Conservation (phyloP, 2,888 invertebrate species). For the Nomada hirtipes region DNA sequence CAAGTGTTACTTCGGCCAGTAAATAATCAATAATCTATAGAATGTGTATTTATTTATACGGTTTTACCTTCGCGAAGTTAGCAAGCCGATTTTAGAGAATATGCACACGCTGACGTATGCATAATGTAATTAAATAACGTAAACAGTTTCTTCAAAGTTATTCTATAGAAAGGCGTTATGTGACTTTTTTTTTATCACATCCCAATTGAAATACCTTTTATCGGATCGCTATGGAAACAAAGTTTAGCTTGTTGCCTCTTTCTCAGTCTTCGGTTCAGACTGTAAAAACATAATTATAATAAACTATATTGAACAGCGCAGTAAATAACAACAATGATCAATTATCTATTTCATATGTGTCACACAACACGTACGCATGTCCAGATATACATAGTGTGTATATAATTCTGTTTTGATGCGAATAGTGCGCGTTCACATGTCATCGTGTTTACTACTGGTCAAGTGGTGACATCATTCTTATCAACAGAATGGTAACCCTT, state of each 20-base stretch:
- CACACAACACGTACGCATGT: background rate
- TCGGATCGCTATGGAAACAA: too few species aligned
- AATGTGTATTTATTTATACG: slow-evolving; percentile 16
- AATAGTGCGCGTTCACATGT: slow-evolving; percentile 5
- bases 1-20: background rate
- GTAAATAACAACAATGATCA: background rate
- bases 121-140: background rate
- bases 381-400: background rate
- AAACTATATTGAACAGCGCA: background rate
- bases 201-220: background rate
- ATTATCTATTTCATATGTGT: slow-evolving; percentile 4
- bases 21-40: slow-evolving; percentile 2
- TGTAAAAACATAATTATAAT: too few species aligned
- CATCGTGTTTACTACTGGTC: slow-evolving; percentile 1
- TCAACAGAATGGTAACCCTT: slow-evolving; percentile 20
- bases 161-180: background rate
- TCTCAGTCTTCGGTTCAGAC: too few species aligned
- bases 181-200: background rate
- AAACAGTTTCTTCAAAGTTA: background rate
- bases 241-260: too few species aligned
- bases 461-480: slow-evolving; percentile 34
- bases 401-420: slow-evolving; percentile 16
- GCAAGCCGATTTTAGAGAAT: background rate
- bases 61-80: background rate
- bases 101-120: background rate